phyloP scores from a whole-genome alignment of 2,797 vertebrate species.

The Phataginus tricuspis region DNA sequence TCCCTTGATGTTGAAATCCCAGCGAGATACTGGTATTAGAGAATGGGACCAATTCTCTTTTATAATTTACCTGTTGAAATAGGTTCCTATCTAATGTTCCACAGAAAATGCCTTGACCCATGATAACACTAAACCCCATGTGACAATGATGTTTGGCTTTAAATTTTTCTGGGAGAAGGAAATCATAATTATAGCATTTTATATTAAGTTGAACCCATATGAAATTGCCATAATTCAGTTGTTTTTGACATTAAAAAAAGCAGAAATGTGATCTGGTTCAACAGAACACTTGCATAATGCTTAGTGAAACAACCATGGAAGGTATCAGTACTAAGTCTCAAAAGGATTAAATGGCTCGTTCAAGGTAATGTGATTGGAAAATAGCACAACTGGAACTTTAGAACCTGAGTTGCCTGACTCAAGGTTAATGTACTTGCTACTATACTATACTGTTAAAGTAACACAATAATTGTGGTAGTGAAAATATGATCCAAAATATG shows the following conservation, averaged over 20 bases:
- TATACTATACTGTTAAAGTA: background rate
- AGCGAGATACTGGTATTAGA: background rate
- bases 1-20: background rate
- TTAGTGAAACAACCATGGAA: background rate
- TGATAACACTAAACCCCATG: background rate
- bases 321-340: background rate
- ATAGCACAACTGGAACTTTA: background rate
- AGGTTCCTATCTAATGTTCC: background rate
- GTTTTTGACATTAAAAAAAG: background rate
- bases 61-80: background rate
- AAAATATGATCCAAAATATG: constrained; percentile 2
- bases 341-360: background rate
- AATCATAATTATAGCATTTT: background rate
- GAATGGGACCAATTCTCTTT: background rate
- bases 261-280: background rate
- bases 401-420: background rate
- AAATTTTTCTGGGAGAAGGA: background rate
- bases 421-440: background rate
- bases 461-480: background rate
- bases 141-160: background rate
- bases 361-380: background rate
- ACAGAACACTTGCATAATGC: background rate
- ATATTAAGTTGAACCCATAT: background rate
- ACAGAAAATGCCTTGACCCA: background rate
- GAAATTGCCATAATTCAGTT: background rate